Evolutionary conservation across 2,888 invertebrate genomes (phyloP).

Genomic region (Trimorus sp.): DNA sequence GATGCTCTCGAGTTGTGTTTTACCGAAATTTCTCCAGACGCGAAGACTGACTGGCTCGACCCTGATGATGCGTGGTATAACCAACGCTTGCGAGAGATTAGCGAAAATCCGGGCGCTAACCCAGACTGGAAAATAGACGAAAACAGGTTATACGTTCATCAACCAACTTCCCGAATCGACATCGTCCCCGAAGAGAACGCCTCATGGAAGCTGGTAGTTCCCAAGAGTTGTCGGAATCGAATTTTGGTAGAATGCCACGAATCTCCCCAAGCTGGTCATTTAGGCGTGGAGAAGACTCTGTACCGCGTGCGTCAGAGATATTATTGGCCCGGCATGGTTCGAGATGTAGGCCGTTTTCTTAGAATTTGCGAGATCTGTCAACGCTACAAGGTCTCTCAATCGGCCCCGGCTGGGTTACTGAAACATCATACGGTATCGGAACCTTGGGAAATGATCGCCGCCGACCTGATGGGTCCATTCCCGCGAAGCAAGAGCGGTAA

Average conservation of each 20-base stretch:
- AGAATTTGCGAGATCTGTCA: conserved; percentile 22
- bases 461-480: conserved; percentile 66
- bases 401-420: not conserved
- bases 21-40: not conserved
- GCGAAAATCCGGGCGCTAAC: not conserved
- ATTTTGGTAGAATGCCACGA: conserved; percentile 20
- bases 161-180: not conserved
- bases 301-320: no score
- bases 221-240: not conserved
- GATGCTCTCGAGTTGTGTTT: not conserved
- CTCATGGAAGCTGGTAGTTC: conserved; percentile 32
- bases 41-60: not conserved
- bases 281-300: no score
- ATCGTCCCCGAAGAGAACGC: no score
- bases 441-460: conserved; percentile 30
- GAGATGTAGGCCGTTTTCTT: conserved; percentile 15
- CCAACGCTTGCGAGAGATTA: not conserved
- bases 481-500: conserved; percentile 46
- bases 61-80: not conserved
- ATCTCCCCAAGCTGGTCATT: conserved; percentile 16
- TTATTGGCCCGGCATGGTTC: conserved; percentile 3
- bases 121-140: conserved; percentile 25
- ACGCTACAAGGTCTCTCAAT: conserved; percentile 11
- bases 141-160: not conserved
- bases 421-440: not conserved